Evolutionary conservation across 2,797 vertebrate species (phyloP).

Genomic region (Nyctibius grandis): DNA sequence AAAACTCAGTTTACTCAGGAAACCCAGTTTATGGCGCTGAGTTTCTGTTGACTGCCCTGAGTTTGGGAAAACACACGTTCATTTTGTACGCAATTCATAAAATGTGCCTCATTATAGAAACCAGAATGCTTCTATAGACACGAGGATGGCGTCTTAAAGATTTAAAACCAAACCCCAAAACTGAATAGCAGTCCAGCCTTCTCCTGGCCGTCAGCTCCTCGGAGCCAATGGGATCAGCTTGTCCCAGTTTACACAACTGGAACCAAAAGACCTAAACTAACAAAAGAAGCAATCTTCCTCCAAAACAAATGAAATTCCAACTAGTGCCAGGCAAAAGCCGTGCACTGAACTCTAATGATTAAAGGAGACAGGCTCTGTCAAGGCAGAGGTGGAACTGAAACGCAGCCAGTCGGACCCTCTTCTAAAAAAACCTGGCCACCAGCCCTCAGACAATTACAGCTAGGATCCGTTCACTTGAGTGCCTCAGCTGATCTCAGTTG

Average conservation of each 20-base stretch:
- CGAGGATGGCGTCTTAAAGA: neutral
- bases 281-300: constrained; percentile 45
- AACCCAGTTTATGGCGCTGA: neutral
- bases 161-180: neutral
- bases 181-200: neutral
- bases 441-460: constrained; percentile 54
- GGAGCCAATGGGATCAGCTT: neutral
- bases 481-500: constrained; percentile 57
- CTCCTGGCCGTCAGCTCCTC: neutral
- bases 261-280: constrained; percentile 36
- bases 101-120: neutral
- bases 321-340: constrained; percentile 23
- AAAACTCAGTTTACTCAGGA: neutral
- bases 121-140: neutral
- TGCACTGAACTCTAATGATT: constrained; percentile 64
- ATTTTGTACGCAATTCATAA: neutral
- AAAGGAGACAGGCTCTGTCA: constrained; percentile 59
- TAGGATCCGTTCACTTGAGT: constrained; percentile 41
- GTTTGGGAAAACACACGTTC: neutral
- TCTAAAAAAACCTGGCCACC: constrained; percentile 49
- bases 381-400: constrained; percentile 62
- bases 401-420: constrained; percentile 7
- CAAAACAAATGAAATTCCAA: constrained; percentile 35
- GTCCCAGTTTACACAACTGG: constrained; percentile 37
- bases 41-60: neutral